A percentile compares a stretch with the other conserved stretches of the same genome.
Conservation (phyloP, 92 coral and sea anemone species). For the Phenganax marumi region DNA sequence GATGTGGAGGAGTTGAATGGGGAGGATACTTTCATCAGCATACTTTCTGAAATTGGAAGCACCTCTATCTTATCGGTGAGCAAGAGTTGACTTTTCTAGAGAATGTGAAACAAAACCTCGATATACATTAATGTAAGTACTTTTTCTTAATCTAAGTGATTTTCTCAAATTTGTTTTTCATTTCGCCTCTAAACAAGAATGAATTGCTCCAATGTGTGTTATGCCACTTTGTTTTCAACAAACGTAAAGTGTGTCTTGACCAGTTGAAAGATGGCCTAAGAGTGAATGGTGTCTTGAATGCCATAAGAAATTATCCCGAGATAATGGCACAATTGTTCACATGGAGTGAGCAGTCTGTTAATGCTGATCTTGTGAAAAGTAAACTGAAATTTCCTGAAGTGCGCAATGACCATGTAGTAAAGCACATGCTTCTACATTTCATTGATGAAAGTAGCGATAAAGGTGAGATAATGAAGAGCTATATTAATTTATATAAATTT, state of each 20-base stretch:
- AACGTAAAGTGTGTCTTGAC: conserved; percentile 46
- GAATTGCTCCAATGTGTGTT: conserved; percentile 30
- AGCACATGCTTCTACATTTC: conserved; percentile 43
- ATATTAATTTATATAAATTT: too few species aligned
- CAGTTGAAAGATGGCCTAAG: conserved; percentile 51
- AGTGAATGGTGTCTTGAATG: conserved; percentile 30
- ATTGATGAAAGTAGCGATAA: conserved; percentile 52
- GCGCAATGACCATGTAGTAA: conserved; percentile 30
- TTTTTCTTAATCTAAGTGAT: not conserved
- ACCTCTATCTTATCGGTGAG: conserved; percentile 46
- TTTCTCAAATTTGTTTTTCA: not conserved
- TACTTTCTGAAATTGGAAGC: conserved; percentile 47
- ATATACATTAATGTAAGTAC: not conserved
- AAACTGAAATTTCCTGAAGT: conserved; percentile 18
- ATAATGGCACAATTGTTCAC: conserved; percentile 38
- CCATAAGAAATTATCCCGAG: conserved; percentile 22
- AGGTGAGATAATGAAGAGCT: conserved; percentile 24
- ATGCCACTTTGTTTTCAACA: conserved; percentile 47
- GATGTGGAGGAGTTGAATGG: conserved; percentile 29
- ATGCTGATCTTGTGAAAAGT: conserved; percentile 31
- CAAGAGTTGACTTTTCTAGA: not conserved
- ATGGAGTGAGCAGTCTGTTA: conserved; percentile 14
- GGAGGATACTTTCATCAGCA: conserved; percentile 26
- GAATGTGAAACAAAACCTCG: not conserved
- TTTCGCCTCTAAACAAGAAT: conserved; percentile 34